Percentiles rank a stretch among this genome's conserved stretches.
These are phyloP conservation scores for Camelus dromedarius DNA, from an alignment of 2,113 vertebrate species.

Conservation along the genomic window DNA sequence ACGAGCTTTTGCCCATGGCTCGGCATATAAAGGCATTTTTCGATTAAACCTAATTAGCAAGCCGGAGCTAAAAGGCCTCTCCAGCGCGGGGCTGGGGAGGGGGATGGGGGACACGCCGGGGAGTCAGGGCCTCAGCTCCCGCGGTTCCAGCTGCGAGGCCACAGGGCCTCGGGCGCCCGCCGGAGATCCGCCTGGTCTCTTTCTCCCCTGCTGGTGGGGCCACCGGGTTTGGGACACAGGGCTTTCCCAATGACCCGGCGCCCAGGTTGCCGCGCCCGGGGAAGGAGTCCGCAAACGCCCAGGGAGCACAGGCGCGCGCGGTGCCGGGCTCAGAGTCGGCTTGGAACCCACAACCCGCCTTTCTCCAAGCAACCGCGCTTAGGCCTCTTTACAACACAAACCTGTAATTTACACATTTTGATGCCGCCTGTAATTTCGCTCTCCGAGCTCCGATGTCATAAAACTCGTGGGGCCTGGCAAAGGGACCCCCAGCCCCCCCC, in stretches of 20 bases:
- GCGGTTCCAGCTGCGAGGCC: accelerated
- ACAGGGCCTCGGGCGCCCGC: background rate
- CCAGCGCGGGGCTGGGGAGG: accelerated
- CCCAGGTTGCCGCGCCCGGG: accelerated
- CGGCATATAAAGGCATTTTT: conserved; percentile 35
- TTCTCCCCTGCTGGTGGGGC: background rate
- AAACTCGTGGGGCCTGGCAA: conserved; percentile 76
- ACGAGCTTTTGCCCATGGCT: background rate
- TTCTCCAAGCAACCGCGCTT: background rate
- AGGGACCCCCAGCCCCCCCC: conserved; percentile 50
- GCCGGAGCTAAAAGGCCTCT: background rate
- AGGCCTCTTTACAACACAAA: conserved; percentile 77
- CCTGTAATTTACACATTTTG: conserved; percentile 87
- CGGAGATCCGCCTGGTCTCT: background rate
- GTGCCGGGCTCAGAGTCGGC: background rate
- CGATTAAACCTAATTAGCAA: conserved; percentile 43
- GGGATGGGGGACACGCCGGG: background rate
- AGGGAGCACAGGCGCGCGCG: accelerated
- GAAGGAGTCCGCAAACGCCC: background rate
- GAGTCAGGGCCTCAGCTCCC: background rate
- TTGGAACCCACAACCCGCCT: background rate
- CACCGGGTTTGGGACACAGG: background rate
- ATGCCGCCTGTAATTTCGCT: conserved; percentile 85
- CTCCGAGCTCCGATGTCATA: conserved; percentile 79
- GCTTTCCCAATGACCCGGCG: accelerated